These are phyloP conservation scores for Cydia pomonella DNA, from an alignment of 1,140 invertebrate species.

Conservation along the genomic window DNA sequence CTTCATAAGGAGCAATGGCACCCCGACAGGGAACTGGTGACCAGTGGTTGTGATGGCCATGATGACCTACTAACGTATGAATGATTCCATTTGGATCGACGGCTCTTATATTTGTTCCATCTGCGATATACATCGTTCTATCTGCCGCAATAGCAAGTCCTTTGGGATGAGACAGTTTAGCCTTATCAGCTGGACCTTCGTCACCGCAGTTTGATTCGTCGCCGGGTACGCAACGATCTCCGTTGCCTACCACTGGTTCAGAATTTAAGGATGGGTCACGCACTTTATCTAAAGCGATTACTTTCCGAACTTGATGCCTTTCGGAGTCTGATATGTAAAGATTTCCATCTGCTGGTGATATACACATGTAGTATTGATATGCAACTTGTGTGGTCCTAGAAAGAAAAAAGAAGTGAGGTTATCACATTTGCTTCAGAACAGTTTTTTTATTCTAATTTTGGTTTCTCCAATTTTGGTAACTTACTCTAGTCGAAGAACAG, in stretches of 20 bases:
- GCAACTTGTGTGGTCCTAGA: conserved; percentile 94
- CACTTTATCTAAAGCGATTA: conserved; percentile 88
- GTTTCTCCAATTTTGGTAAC: conserved; percentile 39
- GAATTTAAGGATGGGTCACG: conserved; percentile 92
- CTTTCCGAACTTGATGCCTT: conserved; percentile 91
- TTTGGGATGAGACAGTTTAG: conserved; percentile 97
- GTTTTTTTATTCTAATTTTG: neutral
- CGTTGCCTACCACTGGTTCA: conserved; percentile 95
- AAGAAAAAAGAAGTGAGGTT: conserved; percentile 44
- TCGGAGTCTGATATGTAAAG: conserved; percentile 98
- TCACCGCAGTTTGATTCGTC: conserved; percentile 95
- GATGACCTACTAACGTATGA: conserved; percentile 95
- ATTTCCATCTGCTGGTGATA: conserved; percentile 96
- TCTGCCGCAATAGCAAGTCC: conserved; percentile 94
- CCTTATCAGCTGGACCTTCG: conserved; percentile 92
- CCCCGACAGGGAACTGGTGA: conserved; percentile 92
- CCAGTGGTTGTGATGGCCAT: conserved; percentile 95
- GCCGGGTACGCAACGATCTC: conserved; percentile 97
- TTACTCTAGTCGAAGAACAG: conserved; percentile 95
- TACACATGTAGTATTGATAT: conserved; percentile 96
- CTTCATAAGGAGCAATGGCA: conserved; percentile 89
- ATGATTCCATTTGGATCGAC: conserved; percentile 96
- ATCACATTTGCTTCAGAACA: neutral
- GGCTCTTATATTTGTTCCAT: conserved; percentile 95
- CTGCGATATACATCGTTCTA: conserved; percentile 96